Base-by-base conservation (phyloP, 1,140 invertebrate genomes). In the Thaumetopoea pityocampa region DNA sequence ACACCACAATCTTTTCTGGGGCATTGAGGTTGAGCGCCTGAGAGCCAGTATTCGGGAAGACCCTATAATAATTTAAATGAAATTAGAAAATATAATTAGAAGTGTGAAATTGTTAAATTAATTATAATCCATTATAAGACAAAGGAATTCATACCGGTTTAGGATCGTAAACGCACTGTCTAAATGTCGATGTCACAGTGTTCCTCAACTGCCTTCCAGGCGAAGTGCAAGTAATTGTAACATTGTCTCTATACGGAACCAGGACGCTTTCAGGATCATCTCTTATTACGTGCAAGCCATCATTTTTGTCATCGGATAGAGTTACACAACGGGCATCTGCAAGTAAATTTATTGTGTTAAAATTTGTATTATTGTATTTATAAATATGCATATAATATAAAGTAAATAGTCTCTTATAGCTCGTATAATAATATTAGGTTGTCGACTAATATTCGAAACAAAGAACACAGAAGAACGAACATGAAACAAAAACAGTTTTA, bases 141-240 rank as follows among this genome's bases (percentile, higher is more conserved):
- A 35, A 30, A 32, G 10, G 33, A 22, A 51, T 20, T 79, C 80
- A 86, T 81, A 90, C 91, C 14, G 91, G 91, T 83, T 95, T 95
- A 0, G 96, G 96, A 87, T 98, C 95, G 69, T 97, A 98, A 11
- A 97, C 96, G 82, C 97, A 98, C 72, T 98, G 96, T 40, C 97
- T 89, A 73, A 97, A 96, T 5, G 86, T 85, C 1, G 95, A 90
- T 5, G 94, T 92, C 1, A 92, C 90, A 6, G 95, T 96, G 51
- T 92, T 91, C 38, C 93, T 85, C 4, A 96, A 72, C 23, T 92
- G 90, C 36, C 92, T 88, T 11, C 96, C 96, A 18, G 90, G 88
- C 32, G 89, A 90, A 27, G 88, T 88, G 68, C 96, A 97, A 24
- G 89, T 90, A 1, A 97, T 86, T 0, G 94, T 96, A 2, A 96